Evolutionary conservation across 2,888 invertebrate species (phyloP), one percentile per base, ranked within the genome.

Genomic region (Hypena proboscidalis): DNA sequence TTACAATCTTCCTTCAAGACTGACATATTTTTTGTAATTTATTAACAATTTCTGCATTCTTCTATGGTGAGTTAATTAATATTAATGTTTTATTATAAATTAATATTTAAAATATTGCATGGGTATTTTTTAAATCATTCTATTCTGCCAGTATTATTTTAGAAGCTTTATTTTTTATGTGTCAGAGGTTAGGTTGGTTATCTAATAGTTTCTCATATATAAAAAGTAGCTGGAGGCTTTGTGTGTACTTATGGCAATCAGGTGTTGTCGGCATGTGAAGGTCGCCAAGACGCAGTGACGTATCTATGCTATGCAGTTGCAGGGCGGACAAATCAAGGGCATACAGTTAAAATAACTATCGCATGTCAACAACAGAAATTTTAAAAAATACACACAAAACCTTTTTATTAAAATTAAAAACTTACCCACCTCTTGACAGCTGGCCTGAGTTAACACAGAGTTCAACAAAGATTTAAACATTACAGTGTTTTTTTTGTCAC

Each of bases 341-440:
- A 74, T 58, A 23, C 21, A 20, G 55, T 38, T 39, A 55, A 55
- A 59, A 52, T 44, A 44, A 4, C 2, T 34, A 19, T 25, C 11
- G 29, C 23, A 51, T 47, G 38, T 45, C 47, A 40, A 42, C 45
- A 59, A 45, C 29, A 42, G 9, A 20, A 31, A 35, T 5, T 40
- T 29, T 23, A 19, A 36, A 44, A 44, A 25, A 46, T 33, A 53
- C 32, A 29, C 35, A 56, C 31, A 30, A n/a, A 25, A 47, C 37
- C 46, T 40, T 45, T 45, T 22, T 46, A 34, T 13, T 41, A 58
- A 44, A 60, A 56, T 58, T 49, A 71, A 81, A 89, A 90, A 94
- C 94, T 94, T 94, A 94, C 94, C 94, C 91, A 95, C 95, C 95
- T 95, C 94, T 94, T 94, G 94, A 93, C 94, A 94, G 90, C 92